Percentiles rank a stretch among this genome's conserved stretches.
These are phyloP conservation scores for Troides helena DNA, from an alignment of 2,888 invertebrate genomes.

Conservation along the genomic window DNA sequence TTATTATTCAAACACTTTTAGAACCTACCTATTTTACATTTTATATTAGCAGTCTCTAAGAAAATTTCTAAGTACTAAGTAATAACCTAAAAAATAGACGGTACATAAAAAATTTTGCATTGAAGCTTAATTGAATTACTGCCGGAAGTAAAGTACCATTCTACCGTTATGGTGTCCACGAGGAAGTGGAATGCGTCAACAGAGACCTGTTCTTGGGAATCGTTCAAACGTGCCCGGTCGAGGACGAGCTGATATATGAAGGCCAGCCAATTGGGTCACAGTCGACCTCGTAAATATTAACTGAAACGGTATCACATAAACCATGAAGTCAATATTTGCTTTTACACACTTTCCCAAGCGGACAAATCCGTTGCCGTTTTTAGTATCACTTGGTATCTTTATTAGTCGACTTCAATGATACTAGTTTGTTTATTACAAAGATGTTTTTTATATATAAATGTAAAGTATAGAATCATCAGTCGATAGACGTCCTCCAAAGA, in stretches of 20 bases:
- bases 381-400: too few relatives aligned
- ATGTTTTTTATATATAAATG: too few relatives aligned
- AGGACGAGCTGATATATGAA: conserved; percentile 12
- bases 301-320: not conserved
- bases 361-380: not conserved
- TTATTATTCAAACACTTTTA: not conserved
- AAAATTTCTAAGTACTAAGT: too few relatives aligned
- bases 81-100: too few relatives aligned
- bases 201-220: conserved; percentile 1
- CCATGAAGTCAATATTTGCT: not conserved
- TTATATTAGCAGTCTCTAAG: too few relatives aligned
- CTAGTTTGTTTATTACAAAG: too few relatives aligned
- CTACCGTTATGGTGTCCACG: not conserved
- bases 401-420: too few relatives aligned
- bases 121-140: too few relatives aligned
- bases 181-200: conserved; percentile 2
- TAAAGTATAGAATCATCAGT: too few relatives aligned
- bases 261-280: conserved; percentile 17
- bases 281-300: conserved; percentile 5
- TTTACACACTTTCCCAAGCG: not conserved
- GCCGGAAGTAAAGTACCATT: not conserved
- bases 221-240: conserved; percentile 3
- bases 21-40: not conserved
- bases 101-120: too few relatives aligned
- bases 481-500: too few relatives aligned